Conservation (phyloP, 2,113 vertebrate genomes). For the Theristicus caerulescens region DNA sequence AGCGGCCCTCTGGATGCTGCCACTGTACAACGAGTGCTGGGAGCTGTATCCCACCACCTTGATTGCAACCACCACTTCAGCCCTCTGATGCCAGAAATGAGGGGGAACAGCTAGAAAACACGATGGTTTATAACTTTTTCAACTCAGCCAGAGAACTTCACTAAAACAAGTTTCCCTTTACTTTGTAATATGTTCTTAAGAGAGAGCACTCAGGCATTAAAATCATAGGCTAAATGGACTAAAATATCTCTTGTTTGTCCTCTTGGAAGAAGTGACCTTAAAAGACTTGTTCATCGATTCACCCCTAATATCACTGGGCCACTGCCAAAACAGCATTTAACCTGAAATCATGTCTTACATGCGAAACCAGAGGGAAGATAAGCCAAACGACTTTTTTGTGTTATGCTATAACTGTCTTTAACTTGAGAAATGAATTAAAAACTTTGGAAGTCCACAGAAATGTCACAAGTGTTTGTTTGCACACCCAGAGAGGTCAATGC, state of each 20-base stretch:
- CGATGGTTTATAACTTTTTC: fast-evolving
- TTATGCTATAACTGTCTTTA: neutral
- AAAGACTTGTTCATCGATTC: neutral
- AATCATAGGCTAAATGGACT: neutral
- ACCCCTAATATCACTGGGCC: neutral
- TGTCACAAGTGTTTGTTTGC: neutral
- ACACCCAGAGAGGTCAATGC: neutral
- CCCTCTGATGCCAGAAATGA: neutral
- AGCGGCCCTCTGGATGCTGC: neutral
- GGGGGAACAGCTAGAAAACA: neutral
- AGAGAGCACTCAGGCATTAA: neutral
- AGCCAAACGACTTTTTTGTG: neutral
- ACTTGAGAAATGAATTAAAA: neutral
- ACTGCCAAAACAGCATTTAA: neutral
- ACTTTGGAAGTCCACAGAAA: neutral
- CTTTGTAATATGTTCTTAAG: neutral
- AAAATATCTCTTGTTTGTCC: neutral
- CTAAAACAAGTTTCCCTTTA: neutral
- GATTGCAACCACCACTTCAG: neutral
- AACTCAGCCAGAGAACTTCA: neutral
- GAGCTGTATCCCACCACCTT: neutral
- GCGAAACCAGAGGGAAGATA: neutral
- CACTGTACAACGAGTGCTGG: neutral
- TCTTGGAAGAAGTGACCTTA: neutral
- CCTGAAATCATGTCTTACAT: neutral